phyloP scores from a whole-genome alignment of 2,888 invertebrate species.

The Uropetala carovei region DNA sequence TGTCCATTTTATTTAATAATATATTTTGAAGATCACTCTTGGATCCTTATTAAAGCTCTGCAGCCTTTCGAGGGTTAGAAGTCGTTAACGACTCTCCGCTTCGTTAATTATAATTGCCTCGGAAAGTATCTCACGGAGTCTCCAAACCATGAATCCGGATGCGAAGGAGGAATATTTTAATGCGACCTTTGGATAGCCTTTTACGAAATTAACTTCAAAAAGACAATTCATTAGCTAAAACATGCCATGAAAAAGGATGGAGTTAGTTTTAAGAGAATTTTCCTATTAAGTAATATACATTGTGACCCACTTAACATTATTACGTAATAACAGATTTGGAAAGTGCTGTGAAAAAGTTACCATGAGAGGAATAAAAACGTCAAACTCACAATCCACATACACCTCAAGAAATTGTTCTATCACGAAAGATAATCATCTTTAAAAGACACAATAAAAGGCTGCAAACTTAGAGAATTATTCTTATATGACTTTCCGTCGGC shows the following conservation, averaged over 20 bases:
- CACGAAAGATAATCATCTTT: too few species aligned
- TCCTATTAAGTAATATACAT: too few species aligned
- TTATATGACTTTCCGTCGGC: too few species aligned
- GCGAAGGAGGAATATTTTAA: background rate
- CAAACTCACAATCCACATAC: too few species aligned
- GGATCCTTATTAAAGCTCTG: background rate
- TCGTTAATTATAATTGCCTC: background rate
- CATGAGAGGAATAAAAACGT: too few species aligned
- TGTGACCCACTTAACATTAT: too few species aligned
- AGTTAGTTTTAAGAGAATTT: background rate
- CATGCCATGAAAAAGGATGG: background rate
- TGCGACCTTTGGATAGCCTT: background rate
- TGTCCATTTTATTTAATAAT: background rate
- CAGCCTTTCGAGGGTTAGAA: background rate
- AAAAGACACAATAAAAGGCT: too few species aligned
- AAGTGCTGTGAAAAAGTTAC: too few species aligned
- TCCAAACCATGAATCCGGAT: background rate
- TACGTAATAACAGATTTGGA: too few species aligned
- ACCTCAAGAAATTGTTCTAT: too few species aligned
- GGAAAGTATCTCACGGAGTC: background rate
- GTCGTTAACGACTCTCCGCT: background rate
- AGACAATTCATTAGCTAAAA: background rate
- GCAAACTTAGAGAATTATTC: too few species aligned
- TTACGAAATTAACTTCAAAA: background rate
- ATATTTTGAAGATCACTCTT: background rate